Evolutionary conservation across 2,113 vertebrate genomes (phyloP).

Genomic region (Empidonax traillii): DNA sequence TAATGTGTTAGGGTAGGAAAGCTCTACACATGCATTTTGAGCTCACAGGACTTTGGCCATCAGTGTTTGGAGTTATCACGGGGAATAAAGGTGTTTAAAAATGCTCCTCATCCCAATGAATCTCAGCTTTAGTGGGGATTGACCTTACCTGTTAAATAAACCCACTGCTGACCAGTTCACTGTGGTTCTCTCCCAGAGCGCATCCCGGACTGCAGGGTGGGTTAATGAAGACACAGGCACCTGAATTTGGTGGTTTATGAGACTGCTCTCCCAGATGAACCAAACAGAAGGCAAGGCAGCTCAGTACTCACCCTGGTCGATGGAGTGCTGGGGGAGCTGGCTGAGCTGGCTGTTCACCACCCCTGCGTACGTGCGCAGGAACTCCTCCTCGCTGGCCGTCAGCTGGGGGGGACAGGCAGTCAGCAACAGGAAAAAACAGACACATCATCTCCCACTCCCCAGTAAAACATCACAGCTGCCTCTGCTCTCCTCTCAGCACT

Average conservation of each 20-base stretch:
- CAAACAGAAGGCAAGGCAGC: background rate
- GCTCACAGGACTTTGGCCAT: background rate
- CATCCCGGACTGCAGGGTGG: fast-evolving
- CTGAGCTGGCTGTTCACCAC: constrained; percentile 97
- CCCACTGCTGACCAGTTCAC: background rate
- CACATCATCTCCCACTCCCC: background rate
- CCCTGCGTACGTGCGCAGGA: constrained; percentile 92
- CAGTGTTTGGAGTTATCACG: background rate
- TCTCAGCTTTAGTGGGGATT: background rate
- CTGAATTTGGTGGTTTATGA: background rate
- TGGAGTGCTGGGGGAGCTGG: constrained; percentile 96
- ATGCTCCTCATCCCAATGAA: background rate
- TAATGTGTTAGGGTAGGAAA: background rate
- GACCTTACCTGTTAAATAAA: background rate
- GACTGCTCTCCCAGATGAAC: background rate
- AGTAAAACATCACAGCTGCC: background rate
- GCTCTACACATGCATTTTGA: background rate
- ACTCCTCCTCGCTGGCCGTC: constrained; percentile 94
- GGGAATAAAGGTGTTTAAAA: background rate
- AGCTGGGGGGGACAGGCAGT: constrained; percentile 73
- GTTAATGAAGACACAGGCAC: background rate
- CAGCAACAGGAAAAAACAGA: background rate
- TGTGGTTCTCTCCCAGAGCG: background rate
- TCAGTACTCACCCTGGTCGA: constrained; percentile 91
- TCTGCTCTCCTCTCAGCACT: background rate